Conservation (phyloP, 2,888 invertebrate genomes). For the Tortricodes alternella region DNA sequence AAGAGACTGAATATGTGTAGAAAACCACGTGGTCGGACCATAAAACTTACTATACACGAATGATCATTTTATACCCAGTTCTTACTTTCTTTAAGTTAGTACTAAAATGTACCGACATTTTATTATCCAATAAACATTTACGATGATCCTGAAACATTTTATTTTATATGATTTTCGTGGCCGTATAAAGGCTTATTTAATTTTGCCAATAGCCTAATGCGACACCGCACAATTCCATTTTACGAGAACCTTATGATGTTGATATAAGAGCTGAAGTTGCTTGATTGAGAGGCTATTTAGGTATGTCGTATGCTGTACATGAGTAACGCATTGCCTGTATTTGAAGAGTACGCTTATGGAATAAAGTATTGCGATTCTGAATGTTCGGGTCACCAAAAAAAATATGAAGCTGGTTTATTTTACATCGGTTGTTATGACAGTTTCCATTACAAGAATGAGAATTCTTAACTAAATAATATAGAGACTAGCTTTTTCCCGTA, state of each 20-base stretch:
- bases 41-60: not conserved
- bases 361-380: slow-evolving; percentile 34
- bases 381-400: slow-evolving; percentile 34
- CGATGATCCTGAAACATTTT: slow-evolving; percentile 44
- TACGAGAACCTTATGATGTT: not conserved
- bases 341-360: slow-evolving; percentile 45
- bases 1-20: too few relatives aligned
- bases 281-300: not conserved
- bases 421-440: not conserved
- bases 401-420: not conserved
- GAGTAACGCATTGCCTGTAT: slow-evolving; percentile 41
- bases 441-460: not conserved
- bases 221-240: not conserved
- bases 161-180: slow-evolving; percentile 41
- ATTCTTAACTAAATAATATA: too few relatives aligned
- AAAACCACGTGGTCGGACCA: not conserved
- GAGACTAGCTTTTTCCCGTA: too few relatives aligned
- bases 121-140: slow-evolving; percentile 37
- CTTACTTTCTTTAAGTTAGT: not conserved
- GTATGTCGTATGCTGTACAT: not conserved
- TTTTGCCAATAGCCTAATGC: slow-evolving; percentile 13
- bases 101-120: not conserved
- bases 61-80: not conserved
- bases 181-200: slow-evolving; percentile 35
- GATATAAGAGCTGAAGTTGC: slow-evolving; percentile 1